These are phyloP conservation scores for Capitulum mitella DNA, from an alignment of 2,888 invertebrate species.

Conservation along the genomic window DNA sequence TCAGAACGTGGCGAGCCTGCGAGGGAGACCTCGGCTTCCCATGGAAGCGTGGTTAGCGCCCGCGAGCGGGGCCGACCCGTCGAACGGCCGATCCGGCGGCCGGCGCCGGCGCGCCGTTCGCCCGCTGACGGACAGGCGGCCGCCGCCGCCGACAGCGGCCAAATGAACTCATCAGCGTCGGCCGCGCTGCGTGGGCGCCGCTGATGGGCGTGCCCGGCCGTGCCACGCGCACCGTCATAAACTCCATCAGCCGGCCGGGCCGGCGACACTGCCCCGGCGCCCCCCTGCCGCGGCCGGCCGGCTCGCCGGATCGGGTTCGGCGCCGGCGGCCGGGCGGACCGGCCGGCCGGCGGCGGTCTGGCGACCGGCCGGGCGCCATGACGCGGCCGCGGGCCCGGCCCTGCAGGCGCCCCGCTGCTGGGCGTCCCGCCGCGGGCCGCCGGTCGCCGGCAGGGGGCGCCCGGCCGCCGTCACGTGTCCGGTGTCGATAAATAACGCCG, in stretches of 20 bases:
- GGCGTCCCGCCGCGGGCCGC: background rate
- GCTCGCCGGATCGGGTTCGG: no score
- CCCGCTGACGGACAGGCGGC: background rate
- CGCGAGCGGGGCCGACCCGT: background rate
- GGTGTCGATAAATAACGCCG: background rate
- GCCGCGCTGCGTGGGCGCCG: background rate
- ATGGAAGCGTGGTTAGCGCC: no score
- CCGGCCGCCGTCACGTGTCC: background rate
- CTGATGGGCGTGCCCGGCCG: conserved; percentile 3
- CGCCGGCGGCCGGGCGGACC: no score
- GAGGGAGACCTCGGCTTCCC: no score
- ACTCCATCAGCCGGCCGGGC: background rate
- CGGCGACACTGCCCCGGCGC: background rate
- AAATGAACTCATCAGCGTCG: background rate
- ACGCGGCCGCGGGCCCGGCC: background rate
- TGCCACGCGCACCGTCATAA: conserved; percentile 4
- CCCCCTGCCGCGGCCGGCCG: background rate
- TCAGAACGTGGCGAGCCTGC: no score
- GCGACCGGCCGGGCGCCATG: background rate
- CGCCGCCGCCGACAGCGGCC: background rate
- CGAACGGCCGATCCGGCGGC: background rate
- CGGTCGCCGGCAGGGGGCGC: background rate
- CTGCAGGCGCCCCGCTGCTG: background rate
- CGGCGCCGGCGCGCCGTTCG: background rate
- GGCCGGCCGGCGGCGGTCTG: background rate